Conservation (phyloP, 1,140 invertebrate genomes). For the Plutomurus gul region DNA sequence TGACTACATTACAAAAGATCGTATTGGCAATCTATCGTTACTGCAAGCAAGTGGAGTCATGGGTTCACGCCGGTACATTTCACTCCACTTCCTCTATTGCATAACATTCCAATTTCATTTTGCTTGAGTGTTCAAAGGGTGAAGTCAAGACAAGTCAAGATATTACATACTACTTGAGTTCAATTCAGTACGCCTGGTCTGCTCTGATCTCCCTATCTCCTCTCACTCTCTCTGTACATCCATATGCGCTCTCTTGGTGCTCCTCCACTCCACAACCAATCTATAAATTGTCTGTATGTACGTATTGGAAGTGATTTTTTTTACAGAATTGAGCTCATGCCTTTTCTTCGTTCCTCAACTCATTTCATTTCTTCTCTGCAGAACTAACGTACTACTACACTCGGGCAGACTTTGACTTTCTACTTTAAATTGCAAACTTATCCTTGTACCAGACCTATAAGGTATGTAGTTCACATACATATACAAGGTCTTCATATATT, state of each 20-base stretch:
- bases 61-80: slow-evolving; percentile 3
- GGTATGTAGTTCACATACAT: no score
- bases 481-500: no score
- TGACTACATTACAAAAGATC: neutral
- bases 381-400: neutral
- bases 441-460: no score
- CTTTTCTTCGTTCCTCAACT: slow-evolving; percentile 7
- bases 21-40: neutral
- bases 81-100: slow-evolving; percentile 31
- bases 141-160: slow-evolving; percentile 26
- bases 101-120: slow-evolving; percentile 29
- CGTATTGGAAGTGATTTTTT: slow-evolving; percentile 27
- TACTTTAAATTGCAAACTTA: slow-evolving; percentile 12
- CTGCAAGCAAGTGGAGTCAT: neutral
- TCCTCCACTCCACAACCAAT: neutral
- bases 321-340: neutral
- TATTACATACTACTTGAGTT: slow-evolving; percentile 29
- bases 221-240: neutral
- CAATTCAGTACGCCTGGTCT: slow-evolving; percentile 11
- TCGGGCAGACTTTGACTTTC: neutral
- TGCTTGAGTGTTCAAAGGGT: slow-evolving; percentile 31
- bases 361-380: neutral
- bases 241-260: neutral
- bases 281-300: slow-evolving; percentile 21
- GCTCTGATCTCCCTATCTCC: slow-evolving; percentile 2